Percentiles rank a stretch among this genome's conserved stretches.
Evolutionary conservation across 2,113 vertebrate species (phyloP).

Genomic region (Paralichthys olivaceus): DNA sequence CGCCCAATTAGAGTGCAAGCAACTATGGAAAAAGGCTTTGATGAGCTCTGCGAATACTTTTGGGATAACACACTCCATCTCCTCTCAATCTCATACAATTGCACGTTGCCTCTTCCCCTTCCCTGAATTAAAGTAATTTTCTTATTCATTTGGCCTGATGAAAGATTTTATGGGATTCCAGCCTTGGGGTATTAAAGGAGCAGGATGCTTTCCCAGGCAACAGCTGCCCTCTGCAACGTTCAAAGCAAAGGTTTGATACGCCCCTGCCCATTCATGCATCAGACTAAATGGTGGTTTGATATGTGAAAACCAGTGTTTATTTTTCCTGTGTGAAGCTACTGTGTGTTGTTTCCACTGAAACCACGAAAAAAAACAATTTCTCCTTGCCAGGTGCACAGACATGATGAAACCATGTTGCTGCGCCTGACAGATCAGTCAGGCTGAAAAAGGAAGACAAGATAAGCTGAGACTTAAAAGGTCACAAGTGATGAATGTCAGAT

Average conservation of each 20-base stretch:
- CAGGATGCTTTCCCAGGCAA: background rate
- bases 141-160: slow-evolving; percentile 13
- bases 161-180: slow-evolving; percentile 14
- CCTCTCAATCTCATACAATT: slow-evolving; percentile 30
- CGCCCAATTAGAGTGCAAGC: slow-evolving; percentile 57
- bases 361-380: slow-evolving; percentile 1
- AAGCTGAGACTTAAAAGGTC: slow-evolving; percentile 68
- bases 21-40: slow-evolving; percentile 40
- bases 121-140: slow-evolving; percentile 33
- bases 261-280: background rate
- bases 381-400: slow-evolving; percentile 29
- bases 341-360: slow-evolving; percentile 16
- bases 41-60: slow-evolving; percentile 29
- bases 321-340: background rate
- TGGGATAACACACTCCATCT: slow-evolving; percentile 16
- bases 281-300: background rate
- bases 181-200: background rate
- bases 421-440: slow-evolving; percentile 61
- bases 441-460: slow-evolving; percentile 61
- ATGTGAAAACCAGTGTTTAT: background rate
- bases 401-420: slow-evolving; percentile 49
- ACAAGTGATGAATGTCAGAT: slow-evolving; percentile 66
- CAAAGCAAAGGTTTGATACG: slow-evolving; percentile 4
- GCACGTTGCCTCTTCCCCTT: slow-evolving; percentile 2
- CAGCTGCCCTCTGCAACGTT: background rate